Evolutionary conservation across 2,888 invertebrate species (phyloP).

Genomic region (Harpagoxenus sublaevis): DNA sequence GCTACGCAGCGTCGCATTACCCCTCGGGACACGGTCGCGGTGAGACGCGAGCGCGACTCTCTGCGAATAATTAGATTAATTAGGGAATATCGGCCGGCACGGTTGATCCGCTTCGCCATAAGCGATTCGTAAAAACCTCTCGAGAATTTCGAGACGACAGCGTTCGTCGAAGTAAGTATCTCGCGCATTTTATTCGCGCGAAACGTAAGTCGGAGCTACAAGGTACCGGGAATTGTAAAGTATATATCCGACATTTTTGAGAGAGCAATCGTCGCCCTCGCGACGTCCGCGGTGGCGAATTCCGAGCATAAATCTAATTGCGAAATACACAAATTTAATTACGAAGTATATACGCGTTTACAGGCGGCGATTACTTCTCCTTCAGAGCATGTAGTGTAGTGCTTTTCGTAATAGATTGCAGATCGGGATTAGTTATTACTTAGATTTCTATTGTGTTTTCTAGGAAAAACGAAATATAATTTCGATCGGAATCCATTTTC

Average conservation of each 20-base stretch:
- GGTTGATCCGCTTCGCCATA: neutral
- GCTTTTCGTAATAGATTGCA: too few species aligned
- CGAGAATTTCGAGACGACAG: neutral
- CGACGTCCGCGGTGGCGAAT: neutral
- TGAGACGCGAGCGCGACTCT: neutral
- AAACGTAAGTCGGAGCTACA: neutral
- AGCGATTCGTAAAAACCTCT: neutral
- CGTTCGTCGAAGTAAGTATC: neutral
- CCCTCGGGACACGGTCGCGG: neutral
- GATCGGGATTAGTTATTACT: too few species aligned
- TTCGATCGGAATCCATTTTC: too few species aligned
- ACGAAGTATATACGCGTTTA: too few species aligned
- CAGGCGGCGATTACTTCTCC: too few species aligned
- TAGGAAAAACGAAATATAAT: too few species aligned
- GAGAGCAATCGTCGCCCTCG: neutral
- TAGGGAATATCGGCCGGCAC: neutral
- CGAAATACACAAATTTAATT: neutral
- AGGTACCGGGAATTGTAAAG: neutral
- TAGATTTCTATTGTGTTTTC: too few species aligned
- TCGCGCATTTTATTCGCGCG: neutral
- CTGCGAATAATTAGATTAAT: neutral
- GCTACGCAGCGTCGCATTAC: neutral
- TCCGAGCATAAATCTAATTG: neutral
- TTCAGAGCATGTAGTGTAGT: too few species aligned
- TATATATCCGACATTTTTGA: neutral